Conservation (phyloP, 1,140 invertebrate genomes). For the Campoletis sonorensis region DNA sequence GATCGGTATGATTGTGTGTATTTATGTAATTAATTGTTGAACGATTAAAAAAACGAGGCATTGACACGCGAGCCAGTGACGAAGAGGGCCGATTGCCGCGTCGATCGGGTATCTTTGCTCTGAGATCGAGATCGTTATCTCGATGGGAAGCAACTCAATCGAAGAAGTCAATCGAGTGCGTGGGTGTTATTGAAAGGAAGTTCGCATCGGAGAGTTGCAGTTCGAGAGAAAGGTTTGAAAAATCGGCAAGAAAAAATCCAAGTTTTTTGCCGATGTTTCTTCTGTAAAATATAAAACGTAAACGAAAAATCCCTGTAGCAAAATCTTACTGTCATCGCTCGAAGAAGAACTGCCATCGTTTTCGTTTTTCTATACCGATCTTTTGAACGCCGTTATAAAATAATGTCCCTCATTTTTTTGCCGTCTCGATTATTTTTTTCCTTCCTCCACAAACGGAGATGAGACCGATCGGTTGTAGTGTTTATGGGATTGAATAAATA, state of each 20-base stretch:
- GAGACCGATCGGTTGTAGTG: constrained; percentile 37
- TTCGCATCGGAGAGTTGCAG: too few relatives aligned
- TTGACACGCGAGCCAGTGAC: neutral
- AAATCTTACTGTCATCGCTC: neutral
- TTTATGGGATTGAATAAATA: constrained; percentile 3
- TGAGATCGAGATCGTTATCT: constrained; percentile 50
- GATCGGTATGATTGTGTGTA: too few relatives aligned
- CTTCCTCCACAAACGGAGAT: neutral
- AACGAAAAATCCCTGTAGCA: neutral
- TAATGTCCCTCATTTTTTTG: constrained; percentile 21
- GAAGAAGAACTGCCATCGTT: neutral
- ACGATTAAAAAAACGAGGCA: neutral
- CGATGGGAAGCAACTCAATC: constrained; percentile 57
- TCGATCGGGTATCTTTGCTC: neutral
- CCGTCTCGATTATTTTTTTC: constrained; percentile 32
- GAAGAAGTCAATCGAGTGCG: constrained; percentile 53
- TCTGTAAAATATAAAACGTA: too few relatives aligned
- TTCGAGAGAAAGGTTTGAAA: too few relatives aligned
- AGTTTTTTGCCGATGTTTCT: too few relatives aligned
- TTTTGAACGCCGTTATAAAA: constrained; percentile 8
- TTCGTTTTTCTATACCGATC: constrained; percentile 7
- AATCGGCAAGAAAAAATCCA: neutral
- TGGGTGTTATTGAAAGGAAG: constrained; percentile 40
- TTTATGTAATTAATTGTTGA: neutral
- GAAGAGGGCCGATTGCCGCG: neutral